phyloP scores from a whole-genome alignment of 2,797 vertebrate genomes.

The Molossus molossus region DNA sequence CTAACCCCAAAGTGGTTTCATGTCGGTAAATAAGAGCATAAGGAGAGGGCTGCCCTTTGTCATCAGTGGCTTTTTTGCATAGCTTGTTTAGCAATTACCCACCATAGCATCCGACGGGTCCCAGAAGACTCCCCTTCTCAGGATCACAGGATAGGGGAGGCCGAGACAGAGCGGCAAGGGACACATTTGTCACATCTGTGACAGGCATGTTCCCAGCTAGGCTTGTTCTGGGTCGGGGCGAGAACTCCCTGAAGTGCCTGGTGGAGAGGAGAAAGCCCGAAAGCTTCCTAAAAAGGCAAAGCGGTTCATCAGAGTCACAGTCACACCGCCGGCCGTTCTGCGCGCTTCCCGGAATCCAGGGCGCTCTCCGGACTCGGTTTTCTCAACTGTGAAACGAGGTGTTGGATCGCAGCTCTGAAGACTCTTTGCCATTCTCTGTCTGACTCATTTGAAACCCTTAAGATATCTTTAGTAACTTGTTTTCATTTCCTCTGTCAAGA shows the following conservation, averaged over 20 bases:
- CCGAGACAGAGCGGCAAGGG: not conserved
- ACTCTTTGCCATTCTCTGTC: not conserved
- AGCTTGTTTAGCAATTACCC: not conserved
- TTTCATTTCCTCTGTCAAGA: not conserved
- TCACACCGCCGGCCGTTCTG: accelerated
- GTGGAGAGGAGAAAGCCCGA: not conserved
- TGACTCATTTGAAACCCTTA: constrained; percentile 51
- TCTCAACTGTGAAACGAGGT: not conserved
- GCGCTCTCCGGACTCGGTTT: not conserved
- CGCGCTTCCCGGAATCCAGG: not conserved
- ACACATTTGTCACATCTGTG: not conserved
- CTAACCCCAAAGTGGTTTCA: not conserved
- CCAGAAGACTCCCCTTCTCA: not conserved
- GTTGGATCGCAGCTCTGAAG: not conserved
- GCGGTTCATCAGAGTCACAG: not conserved
- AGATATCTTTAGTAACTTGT: not conserved
- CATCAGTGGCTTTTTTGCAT: not conserved
- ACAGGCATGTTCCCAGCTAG: not conserved
- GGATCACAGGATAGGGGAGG: not conserved
- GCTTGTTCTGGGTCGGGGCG: not conserved
- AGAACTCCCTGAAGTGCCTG: not conserved
- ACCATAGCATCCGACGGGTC: not conserved
- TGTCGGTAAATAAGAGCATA: not conserved
- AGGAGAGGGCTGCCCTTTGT: not conserved
- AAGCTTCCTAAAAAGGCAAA: constrained; percentile 43